A percentile compares a stretch with the other conserved stretches of the same genome.
These are phyloP conservation scores for Thysanoteuthis rhombus DNA, from an alignment of 2,888 invertebrate genomes.

Conservation along the genomic window DNA sequence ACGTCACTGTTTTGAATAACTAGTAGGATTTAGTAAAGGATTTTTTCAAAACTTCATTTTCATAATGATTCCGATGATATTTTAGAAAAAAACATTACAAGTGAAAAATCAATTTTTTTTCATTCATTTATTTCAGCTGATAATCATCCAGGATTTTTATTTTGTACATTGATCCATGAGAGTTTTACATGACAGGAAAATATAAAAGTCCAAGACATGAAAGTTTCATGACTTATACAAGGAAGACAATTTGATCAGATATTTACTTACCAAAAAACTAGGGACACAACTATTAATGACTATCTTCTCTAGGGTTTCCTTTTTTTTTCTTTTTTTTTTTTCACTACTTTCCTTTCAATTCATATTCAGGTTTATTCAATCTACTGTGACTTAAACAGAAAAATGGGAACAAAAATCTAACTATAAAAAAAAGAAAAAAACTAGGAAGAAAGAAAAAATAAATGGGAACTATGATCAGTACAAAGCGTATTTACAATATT, in stretches of 20 bases:
- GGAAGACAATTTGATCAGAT: neutral
- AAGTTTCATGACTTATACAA: neutral
- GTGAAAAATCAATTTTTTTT: too few species aligned
- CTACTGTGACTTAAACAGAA: neutral
- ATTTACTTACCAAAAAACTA: neutral
- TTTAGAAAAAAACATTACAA: too few species aligned
- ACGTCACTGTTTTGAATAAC: too few species aligned
- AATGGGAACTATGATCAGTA: neutral
- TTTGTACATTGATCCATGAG: too few species aligned
- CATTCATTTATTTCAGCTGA: too few species aligned
- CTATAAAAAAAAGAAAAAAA: neutral
- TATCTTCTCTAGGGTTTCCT: neutral
- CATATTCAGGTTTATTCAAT: neutral
- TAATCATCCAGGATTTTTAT: too few species aligned
- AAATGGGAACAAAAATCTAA: neutral
- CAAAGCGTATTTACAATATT: too few species aligned
- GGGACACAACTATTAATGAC: neutral
- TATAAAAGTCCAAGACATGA: neutral
- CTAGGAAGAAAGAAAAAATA: too few species aligned
- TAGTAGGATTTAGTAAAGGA: too few species aligned
- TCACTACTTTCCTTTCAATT: neutral
- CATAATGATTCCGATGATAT: too few species aligned
- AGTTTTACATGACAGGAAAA: neutral
- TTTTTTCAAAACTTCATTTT: too few species aligned
- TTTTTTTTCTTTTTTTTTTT: neutral